phyloP scores from a whole-genome alignment of 2,797 vertebrate genomes.

The Pogoniulus pusillus region DNA sequence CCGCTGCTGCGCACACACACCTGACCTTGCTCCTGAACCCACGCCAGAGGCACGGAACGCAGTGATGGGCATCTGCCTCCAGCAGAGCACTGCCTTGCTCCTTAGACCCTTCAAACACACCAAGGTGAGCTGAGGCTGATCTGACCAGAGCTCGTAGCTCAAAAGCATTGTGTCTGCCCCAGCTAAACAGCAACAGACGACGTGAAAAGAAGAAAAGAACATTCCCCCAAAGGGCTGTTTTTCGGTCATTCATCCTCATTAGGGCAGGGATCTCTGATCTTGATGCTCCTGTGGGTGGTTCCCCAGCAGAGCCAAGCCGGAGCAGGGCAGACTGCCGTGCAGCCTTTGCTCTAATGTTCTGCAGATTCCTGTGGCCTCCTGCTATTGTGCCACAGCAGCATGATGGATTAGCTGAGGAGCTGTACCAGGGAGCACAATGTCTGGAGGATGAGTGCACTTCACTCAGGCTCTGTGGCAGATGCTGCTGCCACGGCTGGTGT shows the following conservation, averaged over 20 bases:
- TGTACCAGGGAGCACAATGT: neutral
- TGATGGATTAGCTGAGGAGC: neutral
- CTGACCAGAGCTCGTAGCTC: conserved; percentile 9
- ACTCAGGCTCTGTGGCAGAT: conserved; percentile 26
- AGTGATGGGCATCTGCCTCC: neutral
- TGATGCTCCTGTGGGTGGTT: conserved; percentile 9
- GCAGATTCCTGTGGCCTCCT: conserved; percentile 44
- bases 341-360: conserved; percentile 19
- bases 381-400: neutral
- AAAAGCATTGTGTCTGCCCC: conserved; percentile 10
- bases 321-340: conserved; percentile 7
- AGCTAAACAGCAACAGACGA: conserved; percentile 48
- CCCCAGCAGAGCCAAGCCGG: neutral
- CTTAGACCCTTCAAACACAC: neutral
- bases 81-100: neutral
- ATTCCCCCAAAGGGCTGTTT: neutral
- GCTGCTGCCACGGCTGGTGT: conserved; percentile 31
- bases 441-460: conserved; percentile 33
- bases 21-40: neutral
- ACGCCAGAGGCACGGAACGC: neutral
- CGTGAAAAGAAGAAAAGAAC: neutral
- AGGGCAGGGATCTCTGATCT: neutral
- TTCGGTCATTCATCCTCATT: neutral
- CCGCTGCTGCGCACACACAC: neutral
- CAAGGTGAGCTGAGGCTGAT: conserved; percentile 28